Base-by-base conservation (phyloP, 2,888 invertebrate genomes). In the Agonopterix subpropinquella region DNA sequence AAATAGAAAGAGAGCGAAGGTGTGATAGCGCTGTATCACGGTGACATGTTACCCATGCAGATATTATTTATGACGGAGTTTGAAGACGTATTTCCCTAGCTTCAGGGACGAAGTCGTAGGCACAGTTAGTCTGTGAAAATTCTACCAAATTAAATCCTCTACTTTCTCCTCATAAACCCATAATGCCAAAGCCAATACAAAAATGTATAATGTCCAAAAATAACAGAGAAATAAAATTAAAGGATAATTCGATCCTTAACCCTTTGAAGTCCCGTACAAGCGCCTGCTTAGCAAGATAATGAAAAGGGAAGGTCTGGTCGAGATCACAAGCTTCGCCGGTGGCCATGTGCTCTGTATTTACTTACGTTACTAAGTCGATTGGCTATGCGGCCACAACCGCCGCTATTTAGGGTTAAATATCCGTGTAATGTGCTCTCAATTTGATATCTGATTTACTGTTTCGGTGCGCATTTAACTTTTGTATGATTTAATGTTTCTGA, bases 301-400 rank as follows among this genome's bases (percentile, higher is more conserved):
- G 10, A 37, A 45, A 37, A 15, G 11, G 5, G 11, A 28, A 10
- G 37, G 37, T 45, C 45, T 45, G 45, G 45, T 44, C 53, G 48
- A 54, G 54, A 57, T 59, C 54, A 54, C 56, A 56, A 55, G 53
- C 56, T 57, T 18, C 44, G 48, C 41, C 45, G 49, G 15, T 13
- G 54, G 63, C 67, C 71, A 72, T 69, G 62, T 67, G 70, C 67
- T 61, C 62, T 56, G 42, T 64, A 59, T 70, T 65, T 64, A 59
- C 54, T 65, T 64, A 59, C 54, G 52, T 55, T 61, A 59, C 58
- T 53, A 56, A 62, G 62, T 61, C 57, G 61, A 64, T 67, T 58
- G 57, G 55, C 56, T 50, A 56, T 56, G 58, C 54, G 10, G 58
- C 55, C 42, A 52, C 52, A 49, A 56, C 57, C 58, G 50, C 56